Evolutionary conservation across 2,797 vertebrate genomes (phyloP).

Genomic region (Coranthus polyacanthus): DNA sequence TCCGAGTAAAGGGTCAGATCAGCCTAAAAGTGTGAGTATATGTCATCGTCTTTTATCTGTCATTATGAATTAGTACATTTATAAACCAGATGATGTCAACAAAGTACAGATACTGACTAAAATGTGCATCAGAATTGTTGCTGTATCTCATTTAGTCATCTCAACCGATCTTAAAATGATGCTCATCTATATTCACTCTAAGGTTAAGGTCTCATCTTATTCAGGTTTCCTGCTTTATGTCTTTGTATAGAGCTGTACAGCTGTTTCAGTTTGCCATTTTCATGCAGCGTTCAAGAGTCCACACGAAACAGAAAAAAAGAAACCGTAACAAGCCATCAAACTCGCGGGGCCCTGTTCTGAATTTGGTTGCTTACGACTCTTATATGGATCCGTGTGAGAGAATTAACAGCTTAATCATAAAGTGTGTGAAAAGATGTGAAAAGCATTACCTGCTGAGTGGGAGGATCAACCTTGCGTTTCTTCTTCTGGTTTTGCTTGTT

Average conservation of each 20-base stretch:
- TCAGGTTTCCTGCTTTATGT: not conserved
- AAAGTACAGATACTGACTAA: no score
- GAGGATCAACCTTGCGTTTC: slow-evolving; percentile 97
- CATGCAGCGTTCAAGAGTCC: not conserved
- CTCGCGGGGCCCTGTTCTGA: not conserved
- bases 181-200: not conserved
- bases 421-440: not conserved
- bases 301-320: not conserved
- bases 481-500: slow-evolving; percentile 99
- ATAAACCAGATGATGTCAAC: not conserved
- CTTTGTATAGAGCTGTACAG: not conserved
- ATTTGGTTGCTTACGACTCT: not conserved
- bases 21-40: not conserved
- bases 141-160: not conserved
- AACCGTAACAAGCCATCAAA: not conserved
- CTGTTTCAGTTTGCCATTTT: not conserved
- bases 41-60: not conserved
- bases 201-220: not conserved
- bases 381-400: not conserved
- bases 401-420: no score
- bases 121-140: no score
- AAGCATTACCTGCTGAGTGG: slow-evolving; percentile 91
- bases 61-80: slow-evolving; percentile 1
- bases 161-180: not conserved
- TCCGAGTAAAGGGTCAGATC: not conserved